These are phyloP conservation scores for Aegithalos caudatus DNA, from an alignment of 2,113 vertebrate genomes.

Conservation along the genomic window DNA sequence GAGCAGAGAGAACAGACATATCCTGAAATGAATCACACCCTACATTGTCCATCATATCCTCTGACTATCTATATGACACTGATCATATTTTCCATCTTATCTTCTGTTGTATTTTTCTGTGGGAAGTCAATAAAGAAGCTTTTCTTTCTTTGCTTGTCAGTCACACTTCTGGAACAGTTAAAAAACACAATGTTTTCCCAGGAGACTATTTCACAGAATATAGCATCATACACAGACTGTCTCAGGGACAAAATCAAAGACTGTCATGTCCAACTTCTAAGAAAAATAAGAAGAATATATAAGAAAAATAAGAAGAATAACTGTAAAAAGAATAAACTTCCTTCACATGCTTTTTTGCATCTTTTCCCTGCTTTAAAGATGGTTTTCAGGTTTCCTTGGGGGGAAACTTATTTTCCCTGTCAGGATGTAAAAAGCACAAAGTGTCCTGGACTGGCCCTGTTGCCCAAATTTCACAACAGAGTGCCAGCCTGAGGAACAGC, in stretches of 20 bases:
- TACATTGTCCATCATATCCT: neutral
- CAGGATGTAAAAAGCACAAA: neutral
- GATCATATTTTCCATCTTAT: neutral
- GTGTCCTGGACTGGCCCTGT: neutral
- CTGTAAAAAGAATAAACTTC: neutral
- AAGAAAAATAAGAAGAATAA: neutral
- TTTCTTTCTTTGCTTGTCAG: constrained; percentile 2
- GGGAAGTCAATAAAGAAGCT: neutral
- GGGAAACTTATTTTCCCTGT: neutral
- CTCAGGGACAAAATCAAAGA: neutral
- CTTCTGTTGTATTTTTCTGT: neutral
- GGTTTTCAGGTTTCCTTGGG: neutral
- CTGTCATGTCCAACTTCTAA: neutral
- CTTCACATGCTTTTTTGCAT: neutral
- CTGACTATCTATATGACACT: neutral
- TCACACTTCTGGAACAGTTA: neutral
- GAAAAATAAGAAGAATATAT: neutral
- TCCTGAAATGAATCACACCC: neutral
- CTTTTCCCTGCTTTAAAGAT: neutral
- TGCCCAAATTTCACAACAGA: neutral
- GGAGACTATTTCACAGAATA: neutral
- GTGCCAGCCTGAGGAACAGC: neutral
- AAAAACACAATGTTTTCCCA: neutral
- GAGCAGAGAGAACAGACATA: neutral
- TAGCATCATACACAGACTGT: neutral